phyloP scores from a whole-genome alignment of 1,140 invertebrate species.

The Zaprionus capensis region DNA sequence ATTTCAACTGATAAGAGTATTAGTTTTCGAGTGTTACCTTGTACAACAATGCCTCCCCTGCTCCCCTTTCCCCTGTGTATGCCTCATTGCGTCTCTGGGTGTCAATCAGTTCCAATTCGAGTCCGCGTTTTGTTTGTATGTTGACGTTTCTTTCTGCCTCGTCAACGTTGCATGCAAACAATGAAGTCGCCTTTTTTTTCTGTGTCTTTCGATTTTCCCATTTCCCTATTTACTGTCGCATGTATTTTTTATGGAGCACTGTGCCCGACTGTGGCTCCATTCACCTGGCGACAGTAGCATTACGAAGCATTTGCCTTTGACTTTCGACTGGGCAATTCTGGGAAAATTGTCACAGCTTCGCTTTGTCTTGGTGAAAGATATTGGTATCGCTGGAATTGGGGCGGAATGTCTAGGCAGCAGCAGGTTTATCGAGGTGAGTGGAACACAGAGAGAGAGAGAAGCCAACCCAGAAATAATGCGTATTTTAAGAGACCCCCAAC shows the following conservation, averaged over 20 bases:
- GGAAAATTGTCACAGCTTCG: constrained; percentile 55
- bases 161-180: constrained; percentile 75
- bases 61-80: neutral
- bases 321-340: constrained; percentile 56
- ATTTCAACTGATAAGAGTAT: constrained; percentile 77
- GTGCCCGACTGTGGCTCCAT: constrained; percentile 12
- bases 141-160: constrained; percentile 71
- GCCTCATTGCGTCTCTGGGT: constrained; percentile 46
- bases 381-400: constrained; percentile 28
- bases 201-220: constrained; percentile 2
- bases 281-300: constrained; percentile 70
- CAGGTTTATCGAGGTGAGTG: neutral
- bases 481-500: too few species aligned
- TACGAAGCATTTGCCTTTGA: constrained; percentile 68
- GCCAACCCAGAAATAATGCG: too few species aligned
- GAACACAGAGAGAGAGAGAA: neutral
- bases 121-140: constrained; percentile 44
- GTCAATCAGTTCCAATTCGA: constrained; percentile 65
- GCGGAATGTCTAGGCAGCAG: constrained; percentile 19
- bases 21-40: constrained; percentile 70
- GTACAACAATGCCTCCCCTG: constrained; percentile 38
- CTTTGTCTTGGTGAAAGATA: constrained; percentile 42
- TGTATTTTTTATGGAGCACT: constrained; percentile 16
- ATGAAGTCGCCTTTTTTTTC: constrained; percentile 35
- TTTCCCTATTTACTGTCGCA: neutral